Percentiles rank a stretch among this genome's conserved stretches.
phyloP scores from a whole-genome alignment of 2,797 vertebrate genomes.

The Steatocranus sp. region DNA sequence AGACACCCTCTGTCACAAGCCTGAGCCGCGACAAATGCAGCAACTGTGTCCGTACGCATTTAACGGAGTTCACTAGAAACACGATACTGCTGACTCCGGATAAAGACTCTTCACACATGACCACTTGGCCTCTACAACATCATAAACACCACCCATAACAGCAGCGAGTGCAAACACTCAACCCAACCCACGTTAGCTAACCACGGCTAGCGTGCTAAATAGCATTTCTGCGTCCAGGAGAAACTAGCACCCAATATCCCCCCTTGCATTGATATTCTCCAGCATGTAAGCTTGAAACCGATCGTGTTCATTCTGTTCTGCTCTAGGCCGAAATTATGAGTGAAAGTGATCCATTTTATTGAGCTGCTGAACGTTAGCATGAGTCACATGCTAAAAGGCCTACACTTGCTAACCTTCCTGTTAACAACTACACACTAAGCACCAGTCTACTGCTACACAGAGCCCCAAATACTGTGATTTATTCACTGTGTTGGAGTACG shows the following conservation, averaged over 20 bases:
- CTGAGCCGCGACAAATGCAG: not conserved
- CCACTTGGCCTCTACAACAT: not conserved
- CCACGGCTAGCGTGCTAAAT: not conserved
- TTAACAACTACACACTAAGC: not conserved
- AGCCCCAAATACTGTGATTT: rapidly evolving
- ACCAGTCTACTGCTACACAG: not conserved
- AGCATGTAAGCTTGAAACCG: not conserved
- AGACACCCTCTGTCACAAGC: not conserved
- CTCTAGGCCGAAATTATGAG: rapidly evolving
- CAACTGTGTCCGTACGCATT: not conserved
- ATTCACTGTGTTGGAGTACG: not conserved
- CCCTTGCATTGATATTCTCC: not conserved
- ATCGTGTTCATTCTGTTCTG: rapidly evolving
- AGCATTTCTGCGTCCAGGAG: not conserved
- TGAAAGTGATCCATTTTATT: not conserved
- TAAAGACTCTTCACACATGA: not conserved
- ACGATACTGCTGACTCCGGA: not conserved
- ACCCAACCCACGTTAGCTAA: not conserved
- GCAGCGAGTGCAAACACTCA: not conserved
- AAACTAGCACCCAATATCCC: not conserved
- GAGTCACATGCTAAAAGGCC: slow-evolving; percentile 32
- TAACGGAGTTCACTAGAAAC: not conserved
- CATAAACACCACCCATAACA: not conserved
- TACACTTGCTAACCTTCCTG: slow-evolving; percentile 8
- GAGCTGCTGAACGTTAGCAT: not conserved